Evolutionary conservation across 1,140 invertebrate species (phyloP), one percentile per base, ranked within the genome.

Genomic region (Hydropsyche tenuis): DNA sequence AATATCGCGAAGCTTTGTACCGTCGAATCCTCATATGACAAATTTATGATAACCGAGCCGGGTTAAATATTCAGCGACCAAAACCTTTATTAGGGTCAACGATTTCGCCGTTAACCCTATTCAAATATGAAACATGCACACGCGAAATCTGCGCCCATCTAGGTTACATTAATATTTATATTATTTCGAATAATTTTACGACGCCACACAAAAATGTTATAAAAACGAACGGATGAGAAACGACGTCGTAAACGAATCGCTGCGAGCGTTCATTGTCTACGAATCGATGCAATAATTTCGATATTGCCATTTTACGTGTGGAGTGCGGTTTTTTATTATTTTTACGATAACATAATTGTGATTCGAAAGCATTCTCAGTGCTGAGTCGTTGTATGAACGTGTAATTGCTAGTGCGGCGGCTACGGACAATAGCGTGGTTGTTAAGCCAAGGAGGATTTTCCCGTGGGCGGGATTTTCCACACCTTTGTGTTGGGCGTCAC

Each of bases 81-180:
- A 60, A 60, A 60, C 56, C 56, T 60, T 60, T 60, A 60, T 60
- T 60, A 60, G 56, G 56, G 56, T 60, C 56, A 60, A 60, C 56
- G 56, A 60, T 60, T 60, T 27, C 22, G 23, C 56, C 56, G 56
- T 60, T 60, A 60, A 60, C 56, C 56, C 56, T 60, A 60, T 60
- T 60, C 56, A 60, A 60, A 60, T 60, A 60, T 60, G 56, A 60
- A 60, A 60, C 56, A 60, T 60, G 56, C 56, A 25, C 20, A 25
- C 20, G 2, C 56, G 20, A 60, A 23, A 53, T 20, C 48, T 53
- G 14, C 18, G 48, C 48, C 48, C 16, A 2, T 37, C 30, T 37
- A 37, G 30, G 23, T n/a, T 7, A 11, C n/a, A 27, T 60, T 60
- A 60, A 60, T 23, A 60, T 60, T 60, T 60, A 60, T 60, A 25